Conservation (phyloP, 2,888 invertebrate genomes). For the Drosophila barbarae region DNA sequence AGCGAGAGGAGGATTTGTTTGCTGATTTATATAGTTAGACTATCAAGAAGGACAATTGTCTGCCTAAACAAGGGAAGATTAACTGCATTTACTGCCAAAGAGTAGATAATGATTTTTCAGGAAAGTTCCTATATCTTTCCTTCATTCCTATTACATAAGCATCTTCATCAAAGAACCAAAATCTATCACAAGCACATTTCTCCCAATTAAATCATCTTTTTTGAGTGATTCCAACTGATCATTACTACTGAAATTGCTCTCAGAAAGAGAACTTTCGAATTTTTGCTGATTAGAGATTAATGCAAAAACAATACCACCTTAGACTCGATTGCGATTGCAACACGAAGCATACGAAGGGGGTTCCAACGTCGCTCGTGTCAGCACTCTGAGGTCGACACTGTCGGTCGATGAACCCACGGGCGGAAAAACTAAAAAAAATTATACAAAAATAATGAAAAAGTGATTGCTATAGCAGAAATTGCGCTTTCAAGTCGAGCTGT, state of each 20-base stretch:
- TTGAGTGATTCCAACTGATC: not conserved
- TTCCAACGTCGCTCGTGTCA: constrained; percentile 59
- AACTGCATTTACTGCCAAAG: not conserved
- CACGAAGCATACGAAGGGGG: constrained; percentile 32
- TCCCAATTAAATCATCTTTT: not conserved
- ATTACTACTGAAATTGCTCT: not conserved
- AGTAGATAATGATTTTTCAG: not conserved
- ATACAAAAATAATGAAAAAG: constrained; percentile 42
- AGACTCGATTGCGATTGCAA: constrained; percentile 39
- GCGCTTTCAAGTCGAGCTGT: constrained; percentile 36
- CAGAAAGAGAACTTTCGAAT: constrained; percentile 10
- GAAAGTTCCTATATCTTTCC: not conserved
- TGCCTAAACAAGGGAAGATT: too few relatives aligned
- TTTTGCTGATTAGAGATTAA: constrained; percentile 63
- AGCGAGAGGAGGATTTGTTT: not conserved
- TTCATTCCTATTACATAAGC: not conserved
- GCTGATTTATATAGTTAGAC: not conserved
- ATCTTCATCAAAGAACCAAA: too few relatives aligned
- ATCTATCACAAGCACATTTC: not conserved
- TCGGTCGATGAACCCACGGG: constrained; percentile 59
- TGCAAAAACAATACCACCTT: constrained; percentile 12
- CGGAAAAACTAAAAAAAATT: constrained; percentile 52
- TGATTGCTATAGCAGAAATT: constrained; percentile 56
- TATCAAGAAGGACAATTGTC: not conserved
- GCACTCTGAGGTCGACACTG: constrained; percentile 63